Percentiles rank a stretch among this genome's conserved stretches.
Evolutionary conservation across 2,113 vertebrate genomes (phyloP).

Genomic region (Ophthalmolycus amberensis): DNA sequence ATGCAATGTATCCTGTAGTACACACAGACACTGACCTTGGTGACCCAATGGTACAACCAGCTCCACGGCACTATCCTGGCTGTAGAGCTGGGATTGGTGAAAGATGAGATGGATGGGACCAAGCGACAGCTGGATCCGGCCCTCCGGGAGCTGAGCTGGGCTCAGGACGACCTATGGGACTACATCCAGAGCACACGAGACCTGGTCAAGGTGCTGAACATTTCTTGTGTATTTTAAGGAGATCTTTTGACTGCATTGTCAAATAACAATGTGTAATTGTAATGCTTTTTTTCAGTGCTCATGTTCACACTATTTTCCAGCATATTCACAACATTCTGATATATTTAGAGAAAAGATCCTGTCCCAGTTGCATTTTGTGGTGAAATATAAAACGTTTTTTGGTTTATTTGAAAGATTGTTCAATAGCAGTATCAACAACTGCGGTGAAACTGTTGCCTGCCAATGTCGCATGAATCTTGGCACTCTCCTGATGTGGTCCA

Average conservation of each 20-base stretch:
- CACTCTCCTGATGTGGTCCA: background rate
- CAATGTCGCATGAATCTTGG: background rate
- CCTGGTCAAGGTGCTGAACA: conserved; percentile 67
- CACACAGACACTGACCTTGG: conserved; percentile 77
- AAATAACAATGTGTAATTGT: background rate
- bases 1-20: conserved; percentile 64
- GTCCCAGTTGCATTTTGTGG: background rate
- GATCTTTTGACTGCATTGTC: background rate
- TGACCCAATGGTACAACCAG: conserved; percentile 82
- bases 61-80: conserved; percentile 78
- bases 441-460: background rate
- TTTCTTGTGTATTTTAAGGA: background rate
- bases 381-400: background rate
- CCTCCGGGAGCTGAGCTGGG: conserved; percentile 78
- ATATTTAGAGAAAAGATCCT: background rate
- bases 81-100: conserved; percentile 76
- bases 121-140: conserved; percentile 76
- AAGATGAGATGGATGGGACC: conserved; percentile 71
- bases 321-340: background rate
- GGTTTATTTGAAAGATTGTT: background rate
- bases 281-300: background rate
- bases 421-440: background rate
- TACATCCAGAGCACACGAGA: conserved; percentile 78
- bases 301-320: background rate
- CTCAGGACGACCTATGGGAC: conserved; percentile 76